Percentiles rank a stretch among this genome's conserved stretches.
Evolutionary conservation across 1,140 invertebrate species (phyloP).

Genomic region (Saccostrea glomerata): DNA sequence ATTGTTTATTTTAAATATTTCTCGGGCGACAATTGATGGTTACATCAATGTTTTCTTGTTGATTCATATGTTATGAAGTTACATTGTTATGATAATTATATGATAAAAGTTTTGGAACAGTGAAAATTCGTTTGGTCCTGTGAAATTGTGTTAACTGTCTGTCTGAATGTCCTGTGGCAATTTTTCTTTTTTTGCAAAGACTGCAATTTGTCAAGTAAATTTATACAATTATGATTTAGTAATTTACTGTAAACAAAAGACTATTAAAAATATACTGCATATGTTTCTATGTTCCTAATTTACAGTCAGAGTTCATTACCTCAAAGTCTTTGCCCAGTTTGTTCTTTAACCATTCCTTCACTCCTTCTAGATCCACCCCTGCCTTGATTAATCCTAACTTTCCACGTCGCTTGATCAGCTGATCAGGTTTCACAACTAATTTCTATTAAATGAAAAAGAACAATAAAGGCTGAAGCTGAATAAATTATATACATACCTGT

Average conservation of each 20-base stretch:
- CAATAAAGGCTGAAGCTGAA: neutral
- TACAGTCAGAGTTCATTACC: slow-evolving; percentile 75
- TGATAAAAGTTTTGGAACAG: neutral
- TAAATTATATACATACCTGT: neutral
- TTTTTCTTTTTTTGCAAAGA: no score
- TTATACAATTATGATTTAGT: neutral
- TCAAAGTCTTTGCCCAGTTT: slow-evolving; percentile 92
- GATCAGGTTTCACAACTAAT: slow-evolving; percentile 98
- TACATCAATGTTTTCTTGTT: no score
- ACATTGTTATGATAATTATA: neutral
- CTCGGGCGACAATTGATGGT: no score
- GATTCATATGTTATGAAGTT: no score
- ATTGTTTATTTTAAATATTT: no score
- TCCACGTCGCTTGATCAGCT: slow-evolving; percentile 97
- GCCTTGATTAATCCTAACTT: slow-evolving; percentile 98
- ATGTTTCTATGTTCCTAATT: neutral
- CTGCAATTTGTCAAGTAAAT: no score
- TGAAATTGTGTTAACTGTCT: no score
- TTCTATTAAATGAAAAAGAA: slow-evolving; percentile 81
- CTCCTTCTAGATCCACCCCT: slow-evolving; percentile 88
- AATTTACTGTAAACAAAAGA: neutral
- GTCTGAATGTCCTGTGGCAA: no score
- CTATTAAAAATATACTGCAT: neutral
- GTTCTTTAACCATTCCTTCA: slow-evolving; percentile 93
- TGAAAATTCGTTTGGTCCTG: no score